These are phyloP conservation scores for Tethya wilhelma DNA, from an alignment of 37 sponge, comb jelly and placozoan genomes.

Conservation along the genomic window DNA sequence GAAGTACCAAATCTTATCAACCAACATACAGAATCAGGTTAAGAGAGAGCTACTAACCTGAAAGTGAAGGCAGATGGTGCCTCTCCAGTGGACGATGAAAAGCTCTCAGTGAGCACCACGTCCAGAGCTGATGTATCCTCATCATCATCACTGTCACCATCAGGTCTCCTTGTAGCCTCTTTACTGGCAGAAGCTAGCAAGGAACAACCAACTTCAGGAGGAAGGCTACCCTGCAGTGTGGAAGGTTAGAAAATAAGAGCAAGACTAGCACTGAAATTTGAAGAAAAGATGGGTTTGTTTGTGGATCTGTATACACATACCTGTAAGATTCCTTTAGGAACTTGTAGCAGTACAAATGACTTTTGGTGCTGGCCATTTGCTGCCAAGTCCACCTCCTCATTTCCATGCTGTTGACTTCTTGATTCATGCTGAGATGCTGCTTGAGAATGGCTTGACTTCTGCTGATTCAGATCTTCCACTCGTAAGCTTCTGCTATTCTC, in stretches of 20 bases:
- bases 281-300: background rate
- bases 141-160: background rate
- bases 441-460: background rate
- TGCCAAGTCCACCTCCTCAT: background rate
- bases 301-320: background rate
- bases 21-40: background rate
- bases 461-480: background rate
- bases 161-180: background rate
- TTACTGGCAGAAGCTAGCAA: too few species aligned
- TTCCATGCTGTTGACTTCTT: background rate
- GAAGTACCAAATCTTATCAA: too few species aligned
- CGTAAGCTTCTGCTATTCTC: background rate
- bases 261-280: too few species aligned
- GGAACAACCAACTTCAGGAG: too few species aligned
- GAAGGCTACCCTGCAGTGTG: background rate
- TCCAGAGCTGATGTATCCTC: background rate
- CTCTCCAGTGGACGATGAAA: conserved; percentile 10
- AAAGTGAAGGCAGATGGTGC: conserved; percentile 22
- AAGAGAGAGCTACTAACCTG: conserved; percentile 14
- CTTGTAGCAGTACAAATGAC: conserved; percentile 3
- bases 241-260: background rate
- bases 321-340: conserved; percentile 29
- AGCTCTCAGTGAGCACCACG: background rate
- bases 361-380: background rate
- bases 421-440: background rate